These are phyloP conservation scores for Oryzias celebensis DNA, from an alignment of 2,113 vertebrate species.

Conservation along the genomic window DNA sequence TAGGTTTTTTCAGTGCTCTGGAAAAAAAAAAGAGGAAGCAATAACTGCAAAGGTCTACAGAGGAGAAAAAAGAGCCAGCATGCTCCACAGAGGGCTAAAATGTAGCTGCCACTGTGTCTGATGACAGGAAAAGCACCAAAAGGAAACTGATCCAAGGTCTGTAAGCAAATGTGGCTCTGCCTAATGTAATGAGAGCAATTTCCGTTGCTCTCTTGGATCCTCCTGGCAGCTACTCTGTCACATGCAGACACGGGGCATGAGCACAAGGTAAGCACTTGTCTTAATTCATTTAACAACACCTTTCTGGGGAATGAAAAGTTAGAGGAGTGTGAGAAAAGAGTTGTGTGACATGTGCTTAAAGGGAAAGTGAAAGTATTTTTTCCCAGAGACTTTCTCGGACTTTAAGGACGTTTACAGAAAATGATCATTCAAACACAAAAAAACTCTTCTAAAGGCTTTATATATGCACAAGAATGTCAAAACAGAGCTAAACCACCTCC, in stretches of 20 bases:
- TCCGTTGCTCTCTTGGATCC: constrained; percentile 50
- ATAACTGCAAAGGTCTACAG: constrained; percentile 40
- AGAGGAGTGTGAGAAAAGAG: background rate
- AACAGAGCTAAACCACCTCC: constrained; percentile 22
- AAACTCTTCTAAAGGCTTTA: background rate
- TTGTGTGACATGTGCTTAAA: constrained; percentile 43
- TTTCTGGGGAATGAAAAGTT: background rate
- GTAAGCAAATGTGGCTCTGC: constrained; percentile 37
- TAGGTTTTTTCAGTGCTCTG: constrained; percentile 31
- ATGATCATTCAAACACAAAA: constrained; percentile 1
- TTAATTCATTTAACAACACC: constrained; percentile 9
- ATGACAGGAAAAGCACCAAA: constrained; percentile 3
- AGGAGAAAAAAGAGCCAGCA: constrained; percentile 19
- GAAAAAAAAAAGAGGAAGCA: constrained; percentile 55
- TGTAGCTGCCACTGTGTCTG: constrained; percentile 10
- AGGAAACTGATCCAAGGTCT: constrained; percentile 55
- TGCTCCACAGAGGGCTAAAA: constrained; percentile 27
- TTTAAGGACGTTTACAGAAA: background rate
- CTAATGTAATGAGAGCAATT: constrained; percentile 49
- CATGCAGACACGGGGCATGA: constrained; percentile 31
- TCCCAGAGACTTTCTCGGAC: constrained; percentile 7
- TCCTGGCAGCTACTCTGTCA: constrained; percentile 44
- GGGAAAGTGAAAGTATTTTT: constrained; percentile 68
- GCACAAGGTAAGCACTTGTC: constrained; percentile 61
- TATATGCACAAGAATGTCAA: background rate